These are phyloP conservation scores for Buceros bicornis DNA, from an alignment of 2,797 vertebrate species.

Conservation along the genomic window DNA sequence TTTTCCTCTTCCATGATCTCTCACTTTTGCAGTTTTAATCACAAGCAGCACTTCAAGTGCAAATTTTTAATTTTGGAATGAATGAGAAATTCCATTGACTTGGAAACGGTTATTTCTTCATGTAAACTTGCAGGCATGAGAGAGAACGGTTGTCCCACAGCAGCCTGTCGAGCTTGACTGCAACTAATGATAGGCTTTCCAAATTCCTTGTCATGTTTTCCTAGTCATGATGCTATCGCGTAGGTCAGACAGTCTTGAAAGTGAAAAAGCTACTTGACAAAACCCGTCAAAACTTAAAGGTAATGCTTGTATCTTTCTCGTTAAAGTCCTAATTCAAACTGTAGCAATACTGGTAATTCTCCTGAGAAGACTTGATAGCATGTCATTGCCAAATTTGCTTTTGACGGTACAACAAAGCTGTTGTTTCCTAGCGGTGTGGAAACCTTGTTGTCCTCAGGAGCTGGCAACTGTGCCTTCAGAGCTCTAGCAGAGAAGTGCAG, in stretches of 20 bases:
- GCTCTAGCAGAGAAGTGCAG: neutral
- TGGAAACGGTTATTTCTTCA: neutral
- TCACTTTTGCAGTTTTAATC: neutral
- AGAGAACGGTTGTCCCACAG: neutral
- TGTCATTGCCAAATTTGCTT: neutral
- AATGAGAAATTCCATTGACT: neutral
- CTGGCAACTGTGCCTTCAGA: neutral
- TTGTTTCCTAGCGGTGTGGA: rapidly evolving
- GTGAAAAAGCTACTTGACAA: neutral
- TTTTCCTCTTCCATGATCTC: neutral
- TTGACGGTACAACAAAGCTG: neutral
- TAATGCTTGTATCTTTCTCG: neutral
- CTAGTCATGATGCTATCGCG: neutral
- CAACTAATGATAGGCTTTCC: neutral
- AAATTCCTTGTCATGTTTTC: neutral
- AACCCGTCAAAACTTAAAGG: neutral
- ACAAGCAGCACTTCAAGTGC: neutral
- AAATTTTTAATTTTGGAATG: neutral
- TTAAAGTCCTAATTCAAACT: neutral
- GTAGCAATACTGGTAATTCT: neutral
- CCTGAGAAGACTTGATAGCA: neutral
- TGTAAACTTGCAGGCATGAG: neutral
- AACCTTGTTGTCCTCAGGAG: neutral
- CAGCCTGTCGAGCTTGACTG: neutral
- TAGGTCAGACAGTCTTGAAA: neutral